Conservation (phyloP, 2,113 vertebrate genomes). For the Neotoma lepida region DNA sequence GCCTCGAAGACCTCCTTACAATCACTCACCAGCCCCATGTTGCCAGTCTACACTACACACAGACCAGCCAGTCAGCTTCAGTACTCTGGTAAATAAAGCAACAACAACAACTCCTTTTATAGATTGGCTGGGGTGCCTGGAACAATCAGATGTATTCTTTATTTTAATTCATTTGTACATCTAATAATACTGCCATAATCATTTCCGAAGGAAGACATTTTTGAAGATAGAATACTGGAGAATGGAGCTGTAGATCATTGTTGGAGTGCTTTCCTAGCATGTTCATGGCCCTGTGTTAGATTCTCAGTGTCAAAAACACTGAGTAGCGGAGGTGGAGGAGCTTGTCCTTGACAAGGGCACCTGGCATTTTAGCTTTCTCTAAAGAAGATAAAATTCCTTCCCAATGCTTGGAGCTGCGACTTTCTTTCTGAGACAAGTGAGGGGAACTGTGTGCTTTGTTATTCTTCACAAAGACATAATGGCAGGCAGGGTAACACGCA, state of each 20-base stretch:
- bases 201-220: slow-evolving; percentile 25
- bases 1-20: not conserved
- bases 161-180: slow-evolving; percentile 50
- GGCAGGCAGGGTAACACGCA: not conserved
- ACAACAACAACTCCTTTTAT: not conserved
- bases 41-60: not conserved
- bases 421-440: slow-evolving; percentile 44
- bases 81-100: not conserved
- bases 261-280: not conserved
- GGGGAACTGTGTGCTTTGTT: not conserved
- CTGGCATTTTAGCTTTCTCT: not conserved
- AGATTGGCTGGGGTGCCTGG: not conserved
- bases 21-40: not conserved
- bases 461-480: slow-evolving; percentile 43
- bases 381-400: slow-evolving; percentile 17
- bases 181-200: not conserved
- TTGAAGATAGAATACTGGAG: slow-evolving; percentile 41
- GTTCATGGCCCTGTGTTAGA: not conserved
- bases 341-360: not conserved
- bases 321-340: not conserved
- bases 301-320: not conserved
- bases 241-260: not conserved
- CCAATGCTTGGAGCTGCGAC: not conserved
- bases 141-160: slow-evolving; percentile 33
- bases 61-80: not conserved